Evolutionary conservation across 2,888 invertebrate genomes (phyloP), one percentile per base, ranked within the genome.

Genomic region (Pherbina coryleti): DNA sequence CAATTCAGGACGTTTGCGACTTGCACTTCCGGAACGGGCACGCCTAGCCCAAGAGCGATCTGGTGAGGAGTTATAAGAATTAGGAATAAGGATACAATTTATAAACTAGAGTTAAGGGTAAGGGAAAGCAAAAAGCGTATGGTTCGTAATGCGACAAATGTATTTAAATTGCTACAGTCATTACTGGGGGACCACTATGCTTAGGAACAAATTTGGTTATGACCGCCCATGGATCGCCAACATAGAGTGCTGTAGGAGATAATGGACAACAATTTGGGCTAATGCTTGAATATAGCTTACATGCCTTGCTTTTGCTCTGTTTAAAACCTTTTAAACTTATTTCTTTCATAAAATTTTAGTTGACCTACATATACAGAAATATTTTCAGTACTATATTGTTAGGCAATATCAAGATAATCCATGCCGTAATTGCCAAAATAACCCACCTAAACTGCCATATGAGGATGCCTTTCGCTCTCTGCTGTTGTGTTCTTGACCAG

Each of bases 31-130:
- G 2, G 89, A 88, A 81, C 94, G 91, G 0, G 94, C 93, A 84
- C 96, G 93, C 0, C 97, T 92, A 0, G 96, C 95, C 95, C 96
- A 96, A 1, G 97, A 97, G 3, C 97, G 95, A 90, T 97, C 97
- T 93, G 9, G 53, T 5, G 14, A 69, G 44, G 19, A 53, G 19
- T 28, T n/a, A 25, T 1, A 11, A 28, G 17, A 28, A 69, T 51
- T 0, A 44, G 1, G 1, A 9, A 19, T 37, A 3, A 34, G 4
- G 5, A 37, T 0, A 19, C 4, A 5, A 44, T 44, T 7, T 1
- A 1, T 11, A 44, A 14, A 14, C 8, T 11, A 11, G 11, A 44
- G 44, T 44, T 44, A 11, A 44, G 14, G 11, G 14, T 2, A 3
- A 14, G 44, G 44, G 44, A 14, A 44, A 44, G 44, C 14, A 2